Base-by-base conservation (phyloP, 2,113 vertebrate species). In the Brienomyrus longianalis region DNA sequence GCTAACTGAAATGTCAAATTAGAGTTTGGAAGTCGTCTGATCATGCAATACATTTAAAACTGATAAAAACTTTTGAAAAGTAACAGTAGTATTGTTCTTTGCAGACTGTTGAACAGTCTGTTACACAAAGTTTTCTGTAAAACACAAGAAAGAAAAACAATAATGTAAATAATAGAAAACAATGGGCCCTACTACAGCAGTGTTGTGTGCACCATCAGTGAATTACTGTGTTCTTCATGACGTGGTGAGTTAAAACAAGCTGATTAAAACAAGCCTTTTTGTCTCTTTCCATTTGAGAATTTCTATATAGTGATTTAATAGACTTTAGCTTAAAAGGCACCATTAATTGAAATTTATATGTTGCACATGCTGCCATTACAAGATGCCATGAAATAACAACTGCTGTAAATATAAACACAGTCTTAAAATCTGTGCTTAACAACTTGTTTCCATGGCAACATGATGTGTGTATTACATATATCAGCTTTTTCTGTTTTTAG, bases 391-490 rank as follows among this genome's bases (percentile, higher is more conserved):
- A 48, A 84, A 84, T n/a, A 21, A 23, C 39, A 11, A 45, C 43
- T 84, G 83, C 45, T 48, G 45, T 10, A 48, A n/a, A 84, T 84
- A 45, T 84, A 84, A 80, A 80, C 74, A 77, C 74, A 43, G 0
- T 52, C 3, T 86, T 86, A 48, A 51, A 52, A 52, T 51, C 17
- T 86, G 15, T 54, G 84, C 50, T 11, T 9, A 85, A 86, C 21
- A 86, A 45, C 84, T 86, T 86, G 84, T 86, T 86, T 50, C 84
- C 84, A 52, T 86, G 84, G 50, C 50, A 86, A 86, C 84, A 27
- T 86, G 19, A 54, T 48, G 50, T 52, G 50, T 86, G 27, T 31
- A 52, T 86, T 86, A 52, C 15, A 86, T 52, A 52, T 86, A 51
- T 86, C 84, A 50, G 45, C 50, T 52, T n/a, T 51, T 86, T 86